Evolutionary conservation across 2,113 vertebrate species (phyloP).

Genomic region (Amphiprion ocellaris): DNA sequence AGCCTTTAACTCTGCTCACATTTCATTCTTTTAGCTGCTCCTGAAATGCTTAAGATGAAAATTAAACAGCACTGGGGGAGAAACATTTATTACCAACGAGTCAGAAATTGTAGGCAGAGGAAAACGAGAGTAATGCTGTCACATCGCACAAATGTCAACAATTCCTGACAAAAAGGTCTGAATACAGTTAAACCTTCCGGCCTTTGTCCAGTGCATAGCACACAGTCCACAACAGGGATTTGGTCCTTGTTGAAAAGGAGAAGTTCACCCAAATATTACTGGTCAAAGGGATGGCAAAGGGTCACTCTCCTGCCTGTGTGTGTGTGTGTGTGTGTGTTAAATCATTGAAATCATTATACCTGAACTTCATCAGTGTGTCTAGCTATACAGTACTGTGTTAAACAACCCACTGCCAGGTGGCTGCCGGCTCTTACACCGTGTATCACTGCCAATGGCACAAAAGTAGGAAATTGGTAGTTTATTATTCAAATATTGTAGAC

Average conservation of each 20-base stretch:
- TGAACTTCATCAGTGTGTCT: constrained; percentile 14
- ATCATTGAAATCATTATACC: constrained; percentile 21
- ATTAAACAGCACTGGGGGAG: constrained; percentile 29
- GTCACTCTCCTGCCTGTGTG: constrained; percentile 11
- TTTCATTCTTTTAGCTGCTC: constrained; percentile 9
- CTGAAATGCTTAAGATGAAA: constrained; percentile 30
- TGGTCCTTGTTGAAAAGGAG: constrained; percentile 55
- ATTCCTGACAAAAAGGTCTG: constrained; percentile 48
- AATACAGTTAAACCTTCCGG: constrained; percentile 43
- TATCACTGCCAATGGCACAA: constrained; percentile 5
- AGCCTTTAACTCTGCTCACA: constrained; percentile 29
- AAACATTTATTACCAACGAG: constrained; percentile 75
- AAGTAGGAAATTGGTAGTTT: background rate
- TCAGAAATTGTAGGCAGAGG: constrained; percentile 42
- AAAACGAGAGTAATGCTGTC: constrained; percentile 41
- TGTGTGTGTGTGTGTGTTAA: constrained; percentile 13
- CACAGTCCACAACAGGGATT: constrained; percentile 57
- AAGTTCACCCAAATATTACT: constrained; percentile 40
- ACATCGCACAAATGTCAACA: constrained; percentile 66
- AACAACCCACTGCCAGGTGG: constrained; percentile 26
- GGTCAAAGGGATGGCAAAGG: constrained; percentile 44
- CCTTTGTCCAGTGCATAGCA: constrained; percentile 56
- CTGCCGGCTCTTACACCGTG: constrained; percentile 4
- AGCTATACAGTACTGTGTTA: constrained; percentile 14
- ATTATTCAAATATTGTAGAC: constrained; percentile 8